phyloP scores from a whole-genome alignment of 1,140 invertebrate genomes.

The Plectrocnemia conspersa region DNA sequence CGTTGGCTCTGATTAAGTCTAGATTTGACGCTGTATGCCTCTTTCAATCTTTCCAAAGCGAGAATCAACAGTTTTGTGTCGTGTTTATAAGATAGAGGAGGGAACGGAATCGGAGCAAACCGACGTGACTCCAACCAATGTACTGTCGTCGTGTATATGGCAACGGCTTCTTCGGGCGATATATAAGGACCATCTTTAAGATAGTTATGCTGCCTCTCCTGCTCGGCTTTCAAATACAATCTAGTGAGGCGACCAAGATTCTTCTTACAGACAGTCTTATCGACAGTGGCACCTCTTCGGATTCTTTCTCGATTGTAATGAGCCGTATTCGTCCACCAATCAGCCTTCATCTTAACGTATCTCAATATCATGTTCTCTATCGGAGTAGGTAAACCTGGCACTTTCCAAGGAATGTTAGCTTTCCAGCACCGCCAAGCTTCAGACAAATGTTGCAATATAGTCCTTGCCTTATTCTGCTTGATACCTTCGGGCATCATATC shows the following conservation, averaged over 20 bases:
- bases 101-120: conserved; percentile 98
- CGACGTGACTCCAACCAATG: conserved; percentile 98
- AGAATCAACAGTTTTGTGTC: conserved; percentile 98
- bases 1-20: conserved; percentile 97
- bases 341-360: conserved; percentile 99
- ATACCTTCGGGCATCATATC: conserved; percentile 99
- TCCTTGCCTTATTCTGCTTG: conserved; percentile 98
- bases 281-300: conserved; percentile 87
- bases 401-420: conserved; percentile 99
- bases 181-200: conserved; percentile 99
- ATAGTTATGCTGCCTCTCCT: conserved; percentile 99
- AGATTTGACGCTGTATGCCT: conserved; percentile 99
- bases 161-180: conserved; percentile 98
- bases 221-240: conserved; percentile 96
- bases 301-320: conserved; percentile 99
- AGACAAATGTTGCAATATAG: conserved; percentile 96
- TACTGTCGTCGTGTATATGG: conserved; percentile 98
- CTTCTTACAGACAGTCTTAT: conserved; percentile 99
- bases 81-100: conserved; percentile 98
- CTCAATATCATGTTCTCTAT: conserved; percentile 99
- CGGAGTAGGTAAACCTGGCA: conserved; percentile 95
- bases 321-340: conserved; percentile 99
- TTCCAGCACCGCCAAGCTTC: conserved; percentile 99
- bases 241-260: conserved; percentile 95
- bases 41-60: conserved; percentile 94